Evolutionary conservation across 2,797 vertebrate species (phyloP).

Genomic region (Rousettus madagascariensis): DNA sequence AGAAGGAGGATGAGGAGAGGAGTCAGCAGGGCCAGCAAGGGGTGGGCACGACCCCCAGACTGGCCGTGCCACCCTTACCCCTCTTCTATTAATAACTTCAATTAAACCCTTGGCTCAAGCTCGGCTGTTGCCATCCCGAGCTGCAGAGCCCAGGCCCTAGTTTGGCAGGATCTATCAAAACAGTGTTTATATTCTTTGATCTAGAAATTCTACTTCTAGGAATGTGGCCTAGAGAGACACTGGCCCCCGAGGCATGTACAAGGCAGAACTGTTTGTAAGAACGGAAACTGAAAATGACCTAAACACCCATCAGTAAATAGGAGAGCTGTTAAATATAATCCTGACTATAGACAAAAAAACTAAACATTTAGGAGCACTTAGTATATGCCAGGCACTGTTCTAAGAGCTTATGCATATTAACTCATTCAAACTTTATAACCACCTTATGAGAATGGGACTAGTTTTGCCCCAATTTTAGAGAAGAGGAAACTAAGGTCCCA

Average conservation of each 20-base stretch:
- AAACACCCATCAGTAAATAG: background rate
- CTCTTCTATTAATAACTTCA: background rate
- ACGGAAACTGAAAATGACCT: background rate
- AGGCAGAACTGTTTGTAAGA: background rate
- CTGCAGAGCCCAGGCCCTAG: background rate
- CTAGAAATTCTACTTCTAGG: constrained; percentile 53
- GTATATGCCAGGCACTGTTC: background rate
- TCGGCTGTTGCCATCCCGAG: background rate
- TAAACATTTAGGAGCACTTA: background rate
- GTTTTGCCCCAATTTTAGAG: background rate
- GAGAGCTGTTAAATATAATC: background rate
- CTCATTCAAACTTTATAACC: background rate
- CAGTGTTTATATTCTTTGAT: constrained; percentile 46
- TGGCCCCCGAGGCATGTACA: background rate
- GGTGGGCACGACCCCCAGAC: background rate
- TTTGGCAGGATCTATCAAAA: constrained; percentile 3
- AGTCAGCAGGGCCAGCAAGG: background rate
- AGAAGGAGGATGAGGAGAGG: background rate
- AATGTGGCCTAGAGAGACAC: background rate
- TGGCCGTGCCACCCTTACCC: background rate
- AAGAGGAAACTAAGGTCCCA: background rate
- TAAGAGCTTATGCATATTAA: background rate
- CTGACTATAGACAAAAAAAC: background rate
- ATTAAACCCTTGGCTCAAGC: background rate
- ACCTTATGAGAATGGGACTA: background rate